Percentiles rank a stretch among this genome's conserved stretches.
Conservation (phyloP, 2,888 invertebrate species). For the Dichetophora obliterata region DNA sequence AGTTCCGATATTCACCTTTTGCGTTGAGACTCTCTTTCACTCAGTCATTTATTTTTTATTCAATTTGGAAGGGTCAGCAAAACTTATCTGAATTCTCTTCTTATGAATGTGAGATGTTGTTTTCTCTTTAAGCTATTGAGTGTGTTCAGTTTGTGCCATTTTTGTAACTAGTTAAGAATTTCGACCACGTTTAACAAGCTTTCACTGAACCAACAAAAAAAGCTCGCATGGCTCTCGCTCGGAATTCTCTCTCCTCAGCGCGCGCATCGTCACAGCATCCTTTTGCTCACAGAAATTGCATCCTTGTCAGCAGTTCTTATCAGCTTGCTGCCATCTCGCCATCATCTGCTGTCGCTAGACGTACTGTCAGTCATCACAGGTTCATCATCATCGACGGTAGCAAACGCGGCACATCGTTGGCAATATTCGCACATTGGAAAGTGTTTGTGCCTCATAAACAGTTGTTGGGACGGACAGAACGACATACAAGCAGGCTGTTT, state of each 20-base stretch:
- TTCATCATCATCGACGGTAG: constrained; percentile 37
- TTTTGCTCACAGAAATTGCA: constrained; percentile 10
- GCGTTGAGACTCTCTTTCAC: too few relatives aligned
- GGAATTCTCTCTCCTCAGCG: neutral
- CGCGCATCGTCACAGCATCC: constrained; percentile 22
- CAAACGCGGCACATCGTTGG: neutral
- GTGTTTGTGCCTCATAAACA: neutral
- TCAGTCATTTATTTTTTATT: neutral
- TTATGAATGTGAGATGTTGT: neutral
- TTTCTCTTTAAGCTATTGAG: neutral
- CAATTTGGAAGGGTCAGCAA: too few relatives aligned
- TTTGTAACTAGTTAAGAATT: neutral
- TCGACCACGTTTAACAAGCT: too few relatives aligned
- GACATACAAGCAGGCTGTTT: neutral
- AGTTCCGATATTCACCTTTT: too few relatives aligned
- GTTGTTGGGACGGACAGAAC: neutral
- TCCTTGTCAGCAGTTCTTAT: constrained; percentile 27
- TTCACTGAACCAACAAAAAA: neutral
- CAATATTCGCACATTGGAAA: neutral
- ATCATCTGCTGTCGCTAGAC: constrained; percentile 28
- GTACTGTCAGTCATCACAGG: constrained; percentile 32
- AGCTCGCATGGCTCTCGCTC: neutral
- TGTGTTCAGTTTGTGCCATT: neutral
- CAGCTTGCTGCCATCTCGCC: constrained; percentile 28
- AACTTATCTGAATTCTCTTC: too few relatives aligned